A percentile compares a stretch with the other conserved stretches of the same genome.
These are phyloP conservation scores for Takifugu ocellatus DNA, from an alignment of 2,797 vertebrate genomes.

Conservation along the genomic window DNA sequence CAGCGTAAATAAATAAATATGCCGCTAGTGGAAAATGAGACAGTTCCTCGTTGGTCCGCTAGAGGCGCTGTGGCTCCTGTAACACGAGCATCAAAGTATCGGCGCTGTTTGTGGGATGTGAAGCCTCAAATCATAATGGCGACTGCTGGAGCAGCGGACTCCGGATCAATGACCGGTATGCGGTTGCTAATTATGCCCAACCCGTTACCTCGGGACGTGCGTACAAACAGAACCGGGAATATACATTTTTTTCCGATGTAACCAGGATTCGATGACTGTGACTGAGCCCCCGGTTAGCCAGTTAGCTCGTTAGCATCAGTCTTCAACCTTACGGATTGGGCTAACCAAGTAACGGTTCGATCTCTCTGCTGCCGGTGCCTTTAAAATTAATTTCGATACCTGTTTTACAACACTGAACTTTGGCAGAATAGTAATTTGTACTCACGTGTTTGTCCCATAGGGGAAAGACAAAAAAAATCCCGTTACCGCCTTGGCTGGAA, in stretches of 20 bases:
- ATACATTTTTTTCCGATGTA: neutral
- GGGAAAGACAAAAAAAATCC: neutral
- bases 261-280: neutral
- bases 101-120: constrained; percentile 44
- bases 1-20: too few species aligned
- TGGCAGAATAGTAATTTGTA: too few species aligned
- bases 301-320: constrained; percentile 54
- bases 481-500: constrained; percentile 16
- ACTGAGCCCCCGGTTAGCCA: constrained; percentile 33
- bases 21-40: neutral
- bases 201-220: neutral
- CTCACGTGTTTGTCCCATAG: too few species aligned
- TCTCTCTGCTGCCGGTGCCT: constrained; percentile 6
- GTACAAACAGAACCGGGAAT: neutral
- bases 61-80: constrained; percentile 47
- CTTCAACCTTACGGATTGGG: constrained; percentile 39
- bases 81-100: constrained; percentile 18
- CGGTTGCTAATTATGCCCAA: neutral
- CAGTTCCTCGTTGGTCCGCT: constrained; percentile 2
- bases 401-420: neutral
- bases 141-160: constrained; percentile 77
- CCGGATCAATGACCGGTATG: constrained; percentile 76
- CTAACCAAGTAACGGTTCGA: constrained; percentile 15
- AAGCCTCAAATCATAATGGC: constrained; percentile 74
- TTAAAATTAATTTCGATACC: neutral